Evolutionary conservation across 2,797 vertebrate species (phyloP).

Genomic region (Serranus cabrilla): DNA sequence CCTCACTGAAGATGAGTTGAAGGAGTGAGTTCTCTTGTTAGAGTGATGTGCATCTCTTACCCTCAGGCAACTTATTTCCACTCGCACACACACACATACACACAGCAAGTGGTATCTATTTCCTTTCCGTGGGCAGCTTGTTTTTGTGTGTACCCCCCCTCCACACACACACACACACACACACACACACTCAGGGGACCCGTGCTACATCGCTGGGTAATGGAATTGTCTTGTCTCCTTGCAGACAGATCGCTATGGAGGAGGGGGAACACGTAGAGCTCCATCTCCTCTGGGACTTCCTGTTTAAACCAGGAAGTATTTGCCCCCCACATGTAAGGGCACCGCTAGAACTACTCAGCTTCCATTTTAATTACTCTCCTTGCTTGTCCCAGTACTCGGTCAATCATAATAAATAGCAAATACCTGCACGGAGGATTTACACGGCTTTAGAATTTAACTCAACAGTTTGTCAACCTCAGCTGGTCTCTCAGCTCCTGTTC

Average conservation of each 20-base stretch:
- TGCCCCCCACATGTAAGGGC: slow-evolving; percentile 62
- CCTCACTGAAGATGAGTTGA: slow-evolving; percentile 29
- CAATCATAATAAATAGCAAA: slow-evolving; percentile 51
- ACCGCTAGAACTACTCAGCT: slow-evolving; percentile 25
- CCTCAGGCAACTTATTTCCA: slow-evolving; percentile 59
- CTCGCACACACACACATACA: slow-evolving; percentile 31
- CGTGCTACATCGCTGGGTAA: slow-evolving; percentile 72
- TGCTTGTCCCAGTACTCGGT: slow-evolving; percentile 12
- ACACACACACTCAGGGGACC: slow-evolving; percentile 61
- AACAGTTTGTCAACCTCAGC: slow-evolving; percentile 30
- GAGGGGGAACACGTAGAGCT: slow-evolving; percentile 50
- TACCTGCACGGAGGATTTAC: slow-evolving; percentile 34
- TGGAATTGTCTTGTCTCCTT: slow-evolving; percentile 81
- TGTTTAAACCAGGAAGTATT: slow-evolving; percentile 68
- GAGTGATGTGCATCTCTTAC: slow-evolving; percentile 59
- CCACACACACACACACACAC: slow-evolving; percentile 29
- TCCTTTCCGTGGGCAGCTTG: slow-evolving; percentile 59
- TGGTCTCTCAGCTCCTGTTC: slow-evolving; percentile 16
- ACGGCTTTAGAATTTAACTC: slow-evolving; percentile 23
- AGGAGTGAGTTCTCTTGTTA: slow-evolving; percentile 53
- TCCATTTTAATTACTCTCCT: slow-evolving; percentile 67
- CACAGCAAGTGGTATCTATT: slow-evolving; percentile 61
- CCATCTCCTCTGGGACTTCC: slow-evolving; percentile 57
- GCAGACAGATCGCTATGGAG: slow-evolving; percentile 67
- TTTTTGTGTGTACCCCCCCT: slow-evolving; percentile 46